These are phyloP conservation scores for Sebastiscus albofasciatus DNA, from an alignment of 2,797 vertebrate genomes.

Conservation along the genomic window DNA sequence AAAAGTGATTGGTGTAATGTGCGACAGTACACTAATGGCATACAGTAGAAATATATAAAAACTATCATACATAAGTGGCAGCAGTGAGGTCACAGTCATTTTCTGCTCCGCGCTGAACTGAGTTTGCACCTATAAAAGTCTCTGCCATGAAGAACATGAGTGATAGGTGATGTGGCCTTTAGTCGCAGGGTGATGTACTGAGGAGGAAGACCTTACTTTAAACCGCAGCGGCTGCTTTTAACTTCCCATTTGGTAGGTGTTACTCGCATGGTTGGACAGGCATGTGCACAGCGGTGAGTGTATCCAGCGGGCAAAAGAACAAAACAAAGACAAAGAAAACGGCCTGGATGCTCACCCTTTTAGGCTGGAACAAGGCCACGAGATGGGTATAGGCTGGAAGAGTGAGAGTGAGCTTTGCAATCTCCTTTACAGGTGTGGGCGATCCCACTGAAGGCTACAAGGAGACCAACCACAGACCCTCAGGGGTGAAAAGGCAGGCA, in stretches of 20 bases:
- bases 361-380: background rate
- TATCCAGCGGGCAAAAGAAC: background rate
- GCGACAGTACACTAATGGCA: background rate
- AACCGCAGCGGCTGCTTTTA: constrained; percentile 28
- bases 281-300: background rate
- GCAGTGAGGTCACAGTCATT: background rate
- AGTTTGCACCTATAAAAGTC: constrained; percentile 1
- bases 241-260: constrained; percentile 24
- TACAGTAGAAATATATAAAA: background rate
- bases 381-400: background rate
- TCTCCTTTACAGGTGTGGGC: background rate
- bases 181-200: background rate
- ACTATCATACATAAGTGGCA: background rate
- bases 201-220: background rate
- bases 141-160: constrained; percentile 19
- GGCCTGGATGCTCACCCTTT: background rate
- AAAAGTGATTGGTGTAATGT: background rate
- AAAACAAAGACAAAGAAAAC: background rate
- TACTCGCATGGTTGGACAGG: background rate
- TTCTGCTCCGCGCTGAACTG: background rate
- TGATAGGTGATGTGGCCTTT: constrained; percentile 3
- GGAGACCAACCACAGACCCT: background rate
- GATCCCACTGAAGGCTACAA: background rate
- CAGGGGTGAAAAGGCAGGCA: no score
- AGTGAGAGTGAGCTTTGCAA: constrained; percentile 16